Base-by-base conservation (phyloP, 2,888 invertebrate species). In the Cyaniris semiargus region DNA sequence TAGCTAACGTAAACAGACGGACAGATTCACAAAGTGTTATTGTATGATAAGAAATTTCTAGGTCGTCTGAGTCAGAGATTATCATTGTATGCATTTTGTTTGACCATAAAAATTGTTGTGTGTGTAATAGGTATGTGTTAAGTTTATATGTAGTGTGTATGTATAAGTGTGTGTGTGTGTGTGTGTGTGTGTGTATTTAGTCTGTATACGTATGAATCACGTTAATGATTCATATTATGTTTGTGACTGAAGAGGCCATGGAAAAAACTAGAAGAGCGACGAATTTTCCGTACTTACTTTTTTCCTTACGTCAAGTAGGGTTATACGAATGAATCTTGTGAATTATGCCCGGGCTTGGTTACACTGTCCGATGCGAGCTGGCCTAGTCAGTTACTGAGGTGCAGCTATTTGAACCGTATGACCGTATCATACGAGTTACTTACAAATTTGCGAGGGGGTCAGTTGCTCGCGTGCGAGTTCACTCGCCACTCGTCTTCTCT, bases 41-140 rank as follows among this genome's bases (percentile, higher is more conserved):
- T 44, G 44, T 44, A 56, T 18, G 56, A 56, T 56, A 56, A 56
- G 56, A n/a, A 56, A 7, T 56, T 56, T 56, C 56, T 56, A 56
- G 56, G 56, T n/a, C 56, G 7, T 7, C n/a, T 56, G 56, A 56
- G 56, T 56, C 56, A 56, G 56, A 18, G n/a, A 56, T 56, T 56
- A 56, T 56, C 56, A 56, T 56, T 56, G 56, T 56, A n/a, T 56
- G n/a, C 56, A 56, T 56, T 56, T 56, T 56, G n/a, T n/a, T 56
- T 56, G 56, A 56, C 56, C 56, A 56, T 56, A 56, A 56, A 56
- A 56, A 56, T n/a, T 5, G 56, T 18, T 18, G 56, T n/a, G 18
- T 56, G 56, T n/a, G n/a, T 56, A 56, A n/a, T n/a, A n/a, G n/a
- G 7, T 56, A 7, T 56, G 7, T 56, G 6, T n/a, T 44, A 3